Percentiles rank a stretch among this genome's conserved stretches.
Evolutionary conservation across 2,888 invertebrate genomes (phyloP).

Genomic region (Drosophila quinaria): DNA sequence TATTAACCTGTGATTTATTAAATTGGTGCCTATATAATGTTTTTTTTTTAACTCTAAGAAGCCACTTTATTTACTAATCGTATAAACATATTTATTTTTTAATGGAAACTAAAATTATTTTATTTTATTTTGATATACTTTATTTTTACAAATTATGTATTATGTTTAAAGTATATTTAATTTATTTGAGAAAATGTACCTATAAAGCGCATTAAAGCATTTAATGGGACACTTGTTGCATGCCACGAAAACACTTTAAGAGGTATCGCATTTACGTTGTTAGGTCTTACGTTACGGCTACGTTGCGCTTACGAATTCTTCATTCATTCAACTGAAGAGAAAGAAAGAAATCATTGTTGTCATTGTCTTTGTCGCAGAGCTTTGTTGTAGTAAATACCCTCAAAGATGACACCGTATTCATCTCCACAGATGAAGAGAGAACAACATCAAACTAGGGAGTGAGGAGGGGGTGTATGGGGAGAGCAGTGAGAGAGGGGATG

Average conservation of each 20-base stretch:
- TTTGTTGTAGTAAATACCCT: constrained; percentile 60
- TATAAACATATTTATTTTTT: too few relatives aligned
- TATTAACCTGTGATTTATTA: not conserved
- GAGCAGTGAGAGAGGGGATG: not conserved
- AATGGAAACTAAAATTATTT: not conserved
- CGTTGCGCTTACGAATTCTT: constrained; percentile 49
- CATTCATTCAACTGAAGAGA: constrained; percentile 23
- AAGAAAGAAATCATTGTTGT: constrained; percentile 48
- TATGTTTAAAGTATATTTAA: not conserved
- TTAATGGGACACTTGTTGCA: constrained; percentile 38
- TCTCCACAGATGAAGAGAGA: constrained; percentile 51
- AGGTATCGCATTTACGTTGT: not conserved
- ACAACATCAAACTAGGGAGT: constrained; percentile 7
- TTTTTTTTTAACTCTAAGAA: too few relatives aligned
- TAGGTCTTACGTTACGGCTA: constrained; percentile 11
- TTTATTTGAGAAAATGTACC: not conserved
- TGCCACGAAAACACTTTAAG: constrained; percentile 3
- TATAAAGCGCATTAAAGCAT: not conserved
- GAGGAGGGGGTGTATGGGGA: not conserved
- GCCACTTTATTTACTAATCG: too few relatives aligned
- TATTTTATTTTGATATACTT: not conserved
- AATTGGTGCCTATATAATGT: too few relatives aligned
- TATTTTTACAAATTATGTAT: too few relatives aligned
- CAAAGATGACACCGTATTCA: constrained; percentile 68
- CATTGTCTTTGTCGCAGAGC: constrained; percentile 55